Percentiles rank a stretch among this genome's conserved stretches.
Conservation (phyloP, 2,888 invertebrate species). For the Leucophenga maculata region DNA sequence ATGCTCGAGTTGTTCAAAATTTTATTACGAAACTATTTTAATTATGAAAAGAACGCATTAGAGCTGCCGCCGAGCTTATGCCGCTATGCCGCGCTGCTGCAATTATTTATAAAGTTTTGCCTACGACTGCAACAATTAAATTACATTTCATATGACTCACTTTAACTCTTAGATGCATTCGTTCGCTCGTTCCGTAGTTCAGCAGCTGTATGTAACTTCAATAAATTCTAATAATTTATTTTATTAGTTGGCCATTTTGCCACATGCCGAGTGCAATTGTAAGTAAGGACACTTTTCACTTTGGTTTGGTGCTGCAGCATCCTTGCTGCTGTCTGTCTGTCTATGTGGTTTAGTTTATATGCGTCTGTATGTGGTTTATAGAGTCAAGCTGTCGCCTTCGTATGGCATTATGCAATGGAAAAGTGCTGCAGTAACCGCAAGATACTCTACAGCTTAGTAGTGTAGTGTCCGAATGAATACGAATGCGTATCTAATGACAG, state of each 20-base stretch:
- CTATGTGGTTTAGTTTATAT: not conserved
- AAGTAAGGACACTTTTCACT: not conserved
- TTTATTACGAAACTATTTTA: constrained; percentile 11
- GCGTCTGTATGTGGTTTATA: not conserved
- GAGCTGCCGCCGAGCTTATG: no score
- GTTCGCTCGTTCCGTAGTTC: not conserved
- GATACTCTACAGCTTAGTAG: not conserved
- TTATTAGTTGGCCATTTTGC: constrained; percentile 41
- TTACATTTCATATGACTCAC: constrained; percentile 54
- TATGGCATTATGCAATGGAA: no score
- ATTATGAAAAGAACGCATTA: not conserved
- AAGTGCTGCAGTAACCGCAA: not conserved
- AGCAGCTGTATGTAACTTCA: constrained; percentile 44
- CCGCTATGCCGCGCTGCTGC: no score
- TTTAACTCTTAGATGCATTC: not conserved
- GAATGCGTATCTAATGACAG: no score
- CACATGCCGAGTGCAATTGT: constrained; percentile 2
- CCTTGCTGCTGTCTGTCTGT: not conserved
- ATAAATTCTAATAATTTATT: constrained; percentile 57
- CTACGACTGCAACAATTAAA: constrained; percentile 53
- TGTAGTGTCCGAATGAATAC: not conserved
- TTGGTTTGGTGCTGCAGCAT: no score
- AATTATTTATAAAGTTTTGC: constrained; percentile 9
- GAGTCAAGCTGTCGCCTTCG: constrained; percentile 7
- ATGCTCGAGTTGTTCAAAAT: no score